These are phyloP conservation scores for Cantharis rufa DNA, from an alignment of 2,888 invertebrate species.

Conservation along the genomic window DNA sequence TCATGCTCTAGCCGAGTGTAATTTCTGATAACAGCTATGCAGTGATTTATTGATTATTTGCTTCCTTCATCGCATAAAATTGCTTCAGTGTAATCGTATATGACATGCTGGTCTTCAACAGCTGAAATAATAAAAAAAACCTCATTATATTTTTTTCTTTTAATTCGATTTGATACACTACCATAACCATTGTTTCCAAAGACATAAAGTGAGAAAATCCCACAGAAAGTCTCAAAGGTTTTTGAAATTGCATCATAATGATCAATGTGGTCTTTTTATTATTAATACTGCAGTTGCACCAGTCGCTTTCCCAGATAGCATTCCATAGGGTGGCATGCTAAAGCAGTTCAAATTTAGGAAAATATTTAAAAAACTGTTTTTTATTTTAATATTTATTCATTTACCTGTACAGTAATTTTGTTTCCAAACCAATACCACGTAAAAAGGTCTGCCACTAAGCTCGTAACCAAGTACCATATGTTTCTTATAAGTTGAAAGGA, in stretches of 20 bases:
- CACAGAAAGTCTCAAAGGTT: neutral
- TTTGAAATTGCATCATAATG: neutral
- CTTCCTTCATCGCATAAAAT: neutral
- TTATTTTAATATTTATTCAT: neutral
- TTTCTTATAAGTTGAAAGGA: neutral
- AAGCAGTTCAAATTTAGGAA: neutral
- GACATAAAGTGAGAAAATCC: neutral
- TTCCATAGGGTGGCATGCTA: neutral
- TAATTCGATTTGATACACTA: neutral
- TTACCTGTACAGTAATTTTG: neutral
- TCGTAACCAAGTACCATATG: neutral
- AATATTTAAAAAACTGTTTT: neutral
- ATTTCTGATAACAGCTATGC: no score
- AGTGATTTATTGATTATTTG: neutral
- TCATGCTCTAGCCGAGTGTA: no score
- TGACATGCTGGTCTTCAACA: neutral
- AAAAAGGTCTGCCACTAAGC: neutral
- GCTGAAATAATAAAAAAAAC: neutral
- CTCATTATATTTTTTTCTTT: neutral
- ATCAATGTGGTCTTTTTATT: neutral
- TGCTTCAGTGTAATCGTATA: neutral
- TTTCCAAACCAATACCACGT: neutral
- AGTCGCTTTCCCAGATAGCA: neutral
- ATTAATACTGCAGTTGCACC: neutral
- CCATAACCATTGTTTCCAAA: neutral